Conservation (phyloP, 2,888 invertebrate species). For the Lysandra bellargus region DNA sequence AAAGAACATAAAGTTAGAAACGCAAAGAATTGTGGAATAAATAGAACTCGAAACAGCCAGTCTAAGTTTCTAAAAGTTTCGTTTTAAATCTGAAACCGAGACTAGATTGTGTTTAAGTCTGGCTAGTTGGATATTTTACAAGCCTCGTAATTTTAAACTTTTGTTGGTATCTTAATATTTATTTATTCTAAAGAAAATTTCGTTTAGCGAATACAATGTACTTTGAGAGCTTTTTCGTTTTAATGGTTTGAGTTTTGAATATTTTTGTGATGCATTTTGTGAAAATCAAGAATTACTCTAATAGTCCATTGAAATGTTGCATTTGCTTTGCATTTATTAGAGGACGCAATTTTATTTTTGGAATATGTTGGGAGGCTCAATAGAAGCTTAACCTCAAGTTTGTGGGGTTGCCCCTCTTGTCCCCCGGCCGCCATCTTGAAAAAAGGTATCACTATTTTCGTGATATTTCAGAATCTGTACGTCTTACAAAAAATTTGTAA, state of each 20-base stretch:
- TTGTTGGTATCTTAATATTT: constrained; percentile 42
- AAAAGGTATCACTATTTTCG: no score
- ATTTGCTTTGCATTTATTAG: no score
- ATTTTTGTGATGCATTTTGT: constrained; percentile 1
- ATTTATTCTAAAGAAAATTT: constrained; percentile 39
- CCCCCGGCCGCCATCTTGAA: no score
- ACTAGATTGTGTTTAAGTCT: constrained; percentile 45
- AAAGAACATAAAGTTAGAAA: constrained; percentile 31
- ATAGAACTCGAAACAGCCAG: constrained; percentile 38
- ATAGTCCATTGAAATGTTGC: no score
- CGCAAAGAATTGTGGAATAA: constrained; percentile 32
- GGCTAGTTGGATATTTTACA: constrained; percentile 44
- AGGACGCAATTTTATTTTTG: no score
- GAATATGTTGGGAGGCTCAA: no score
- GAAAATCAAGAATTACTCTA: neutral
- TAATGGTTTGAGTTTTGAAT: constrained; percentile 29
- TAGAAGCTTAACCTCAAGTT: no score
- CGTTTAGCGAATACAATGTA: constrained; percentile 35
- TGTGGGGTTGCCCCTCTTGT: no score
- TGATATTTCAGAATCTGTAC: no score
- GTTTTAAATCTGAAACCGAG: constrained; percentile 45
- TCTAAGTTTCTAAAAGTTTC: constrained; percentile 44
- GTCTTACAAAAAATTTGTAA: no score
- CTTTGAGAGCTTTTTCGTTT: neutral
- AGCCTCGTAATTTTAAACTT: constrained; percentile 44